These are phyloP conservation scores for Xylota segnis DNA, from an alignment of 2,888 invertebrate genomes.

Conservation along the genomic window DNA sequence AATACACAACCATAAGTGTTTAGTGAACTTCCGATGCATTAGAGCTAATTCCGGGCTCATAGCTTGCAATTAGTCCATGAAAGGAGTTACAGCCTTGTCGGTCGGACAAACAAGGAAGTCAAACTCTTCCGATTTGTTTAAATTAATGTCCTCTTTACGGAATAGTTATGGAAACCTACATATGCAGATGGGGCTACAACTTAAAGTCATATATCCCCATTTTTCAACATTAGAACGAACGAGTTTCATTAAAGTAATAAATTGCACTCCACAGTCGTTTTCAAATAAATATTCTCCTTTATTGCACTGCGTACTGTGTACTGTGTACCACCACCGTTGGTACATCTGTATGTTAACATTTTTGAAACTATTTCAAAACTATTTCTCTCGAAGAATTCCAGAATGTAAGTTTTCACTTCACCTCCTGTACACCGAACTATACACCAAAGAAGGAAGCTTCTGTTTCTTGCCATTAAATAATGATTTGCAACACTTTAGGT, in stretches of 20 bases:
- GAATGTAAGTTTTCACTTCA: conserved; percentile 52
- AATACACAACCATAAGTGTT: not conserved
- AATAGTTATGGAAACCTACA: not conserved
- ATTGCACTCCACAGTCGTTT: conserved; percentile 40
- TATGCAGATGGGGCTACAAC: no score
- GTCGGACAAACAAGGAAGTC: no score
- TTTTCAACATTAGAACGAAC: conserved; percentile 33
- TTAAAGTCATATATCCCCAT: conserved; percentile 48
- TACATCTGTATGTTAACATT: conserved; percentile 38
- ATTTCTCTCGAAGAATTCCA: conserved; percentile 49
- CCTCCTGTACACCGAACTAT: not conserved
- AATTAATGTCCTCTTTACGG: no score
- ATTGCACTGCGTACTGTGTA: no score
- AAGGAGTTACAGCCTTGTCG: no score
- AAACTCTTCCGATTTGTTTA: no score
- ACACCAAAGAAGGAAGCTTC: conserved; percentile 21
- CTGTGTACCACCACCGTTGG: conserved; percentile 15
- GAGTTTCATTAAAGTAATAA: conserved; percentile 68
- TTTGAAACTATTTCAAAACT: conserved; percentile 63
- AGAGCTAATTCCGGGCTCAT: not conserved
- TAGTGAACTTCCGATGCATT: not conserved
- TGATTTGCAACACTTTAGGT: conserved; percentile 69
- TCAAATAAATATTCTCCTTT: conserved; percentile 30
- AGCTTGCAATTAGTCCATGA: no score
- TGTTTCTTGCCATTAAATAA: conserved; percentile 64